Evolutionary conservation across 2,888 invertebrate species (phyloP).

Genomic region (Brachycybe producta): DNA sequence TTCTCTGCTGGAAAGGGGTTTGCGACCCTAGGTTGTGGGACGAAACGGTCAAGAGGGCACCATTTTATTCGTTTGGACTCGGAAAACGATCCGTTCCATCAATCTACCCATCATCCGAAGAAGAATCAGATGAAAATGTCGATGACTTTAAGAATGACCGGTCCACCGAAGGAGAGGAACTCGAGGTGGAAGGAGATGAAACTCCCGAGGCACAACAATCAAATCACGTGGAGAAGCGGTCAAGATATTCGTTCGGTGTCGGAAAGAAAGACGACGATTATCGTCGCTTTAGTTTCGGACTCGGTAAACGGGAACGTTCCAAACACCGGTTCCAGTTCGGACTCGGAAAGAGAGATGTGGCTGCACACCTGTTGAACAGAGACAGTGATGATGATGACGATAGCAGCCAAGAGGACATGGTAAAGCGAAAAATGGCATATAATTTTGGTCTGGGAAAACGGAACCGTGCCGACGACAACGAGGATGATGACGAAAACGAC

Average conservation of each 20-base stretch:
- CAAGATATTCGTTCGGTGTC: conserved; percentile 6
- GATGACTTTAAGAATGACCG: neutral
- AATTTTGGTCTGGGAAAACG: conserved; percentile 14
- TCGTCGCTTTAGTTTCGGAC: conserved; percentile 13
- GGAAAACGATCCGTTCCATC: conserved; percentile 11
- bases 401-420: neutral
- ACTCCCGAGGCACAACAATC: neutral
- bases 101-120: neutral
- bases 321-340: conserved; percentile 12
- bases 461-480: neutral
- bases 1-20: conserved; percentile 13
- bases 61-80: conserved; percentile 13
- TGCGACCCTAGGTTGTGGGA: conserved; percentile 15
- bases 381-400: neutral
- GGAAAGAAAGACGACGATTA: neutral
- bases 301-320: conserved; percentile 5
- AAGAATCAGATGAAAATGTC: neutral
- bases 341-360: conserved; percentile 4
- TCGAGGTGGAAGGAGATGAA: neutral
- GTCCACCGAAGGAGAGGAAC: neutral
- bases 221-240: neutral
- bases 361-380: neutral
- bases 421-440: conserved; percentile 5
- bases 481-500: neutral
- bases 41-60: conserved; percentile 15